Evolutionary conservation across 2,113 vertebrate species (phyloP).

Genomic region (Anser cygnoides): DNA sequence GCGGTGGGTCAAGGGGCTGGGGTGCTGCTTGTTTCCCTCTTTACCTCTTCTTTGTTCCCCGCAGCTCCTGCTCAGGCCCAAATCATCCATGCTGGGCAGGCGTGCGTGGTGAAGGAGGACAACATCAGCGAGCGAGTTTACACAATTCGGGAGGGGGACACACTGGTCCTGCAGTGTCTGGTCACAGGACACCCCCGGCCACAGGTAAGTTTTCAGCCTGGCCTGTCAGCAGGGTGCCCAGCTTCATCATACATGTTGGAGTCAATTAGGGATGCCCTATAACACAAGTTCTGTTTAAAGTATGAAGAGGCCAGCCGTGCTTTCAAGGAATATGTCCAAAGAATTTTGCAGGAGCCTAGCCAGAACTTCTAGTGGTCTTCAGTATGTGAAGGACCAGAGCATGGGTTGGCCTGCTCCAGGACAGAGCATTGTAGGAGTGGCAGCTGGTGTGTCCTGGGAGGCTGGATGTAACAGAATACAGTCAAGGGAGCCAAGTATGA

Average conservation of each 20-base stretch:
- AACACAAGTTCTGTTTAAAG: neutral
- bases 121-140: constrained; percentile 97
- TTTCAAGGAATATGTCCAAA: neutral
- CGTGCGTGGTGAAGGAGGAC: constrained; percentile 96
- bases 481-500: neutral
- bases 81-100: constrained; percentile 95
- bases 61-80: constrained; percentile 95
- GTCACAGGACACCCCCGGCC: constrained; percentile 95
- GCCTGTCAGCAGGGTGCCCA: neutral
- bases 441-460: fast-evolving
- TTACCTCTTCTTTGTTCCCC: neutral
- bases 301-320: neutral
- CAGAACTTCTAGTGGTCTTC: neutral
- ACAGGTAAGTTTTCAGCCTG: constrained; percentile 80
- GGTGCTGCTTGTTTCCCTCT: neutral
- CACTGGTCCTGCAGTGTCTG: constrained; percentile 90
- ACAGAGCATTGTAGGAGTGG: fast-evolving
- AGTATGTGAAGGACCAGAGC: neutral
- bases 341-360: neutral
- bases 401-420: neutral
- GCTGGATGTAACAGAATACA: neutral
- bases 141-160: constrained; percentile 96
- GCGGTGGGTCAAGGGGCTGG: neutral
- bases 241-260: neutral
- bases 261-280: neutral